These are phyloP conservation scores for Spinus pinus DNA, from an alignment of 2,797 vertebrate genomes.

Conservation along the genomic window DNA sequence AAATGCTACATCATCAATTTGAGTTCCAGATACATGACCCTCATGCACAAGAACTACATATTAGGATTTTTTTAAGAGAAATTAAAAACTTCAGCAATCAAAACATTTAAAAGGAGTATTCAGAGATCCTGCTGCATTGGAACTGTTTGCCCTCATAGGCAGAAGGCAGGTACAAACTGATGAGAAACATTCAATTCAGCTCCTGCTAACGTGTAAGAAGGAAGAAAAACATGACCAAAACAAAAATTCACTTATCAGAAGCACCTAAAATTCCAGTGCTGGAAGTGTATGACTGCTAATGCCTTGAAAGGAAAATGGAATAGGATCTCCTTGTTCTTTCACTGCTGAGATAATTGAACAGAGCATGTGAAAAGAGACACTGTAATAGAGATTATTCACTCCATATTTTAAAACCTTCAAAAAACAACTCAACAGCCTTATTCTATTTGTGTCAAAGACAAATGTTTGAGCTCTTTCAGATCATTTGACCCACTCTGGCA, in stretches of 20 bases:
- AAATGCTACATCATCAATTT: background rate
- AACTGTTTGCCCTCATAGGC: background rate
- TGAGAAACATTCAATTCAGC: background rate
- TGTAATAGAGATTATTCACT: background rate
- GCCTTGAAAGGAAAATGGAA: background rate
- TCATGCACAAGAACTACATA: background rate
- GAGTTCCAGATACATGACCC: background rate
- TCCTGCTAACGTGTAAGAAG: background rate
- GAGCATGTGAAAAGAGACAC: background rate
- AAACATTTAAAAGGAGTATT: background rate
- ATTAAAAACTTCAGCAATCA: background rate
- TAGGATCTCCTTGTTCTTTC: background rate
- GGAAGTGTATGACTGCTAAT: background rate
- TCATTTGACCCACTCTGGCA: conserved; percentile 10
- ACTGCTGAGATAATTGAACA: background rate
- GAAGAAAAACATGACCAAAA: background rate
- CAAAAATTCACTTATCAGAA: background rate
- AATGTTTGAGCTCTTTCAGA: conserved; percentile 26
- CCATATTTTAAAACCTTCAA: conserved; percentile 9
- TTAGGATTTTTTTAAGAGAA: background rate
- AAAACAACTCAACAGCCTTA: background rate
- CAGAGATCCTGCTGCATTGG: background rate
- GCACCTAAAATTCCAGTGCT: background rate
- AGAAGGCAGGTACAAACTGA: background rate
- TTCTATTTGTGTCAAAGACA: conserved; percentile 41